A percentile compares a stretch with the other conserved stretches of the same genome.
phyloP scores from a whole-genome alignment of 2,888 invertebrate genomes.

The Latrodectus elegans region DNA sequence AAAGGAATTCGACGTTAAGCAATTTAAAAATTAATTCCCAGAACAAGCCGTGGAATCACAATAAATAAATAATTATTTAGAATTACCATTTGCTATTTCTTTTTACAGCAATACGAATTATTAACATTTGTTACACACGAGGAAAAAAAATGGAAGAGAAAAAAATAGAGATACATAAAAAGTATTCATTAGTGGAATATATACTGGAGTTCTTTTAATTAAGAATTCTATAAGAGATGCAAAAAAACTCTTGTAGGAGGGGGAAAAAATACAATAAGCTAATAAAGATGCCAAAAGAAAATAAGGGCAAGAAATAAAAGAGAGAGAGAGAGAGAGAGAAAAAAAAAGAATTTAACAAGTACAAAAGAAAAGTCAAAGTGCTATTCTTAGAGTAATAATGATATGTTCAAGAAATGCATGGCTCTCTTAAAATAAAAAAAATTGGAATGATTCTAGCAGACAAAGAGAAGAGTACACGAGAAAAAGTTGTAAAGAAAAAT shows the following conservation, averaged over 20 bases:
- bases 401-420: slow-evolving; percentile 17
- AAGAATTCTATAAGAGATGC: neutral
- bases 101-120: too few species aligned
- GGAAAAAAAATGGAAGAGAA: too few species aligned
- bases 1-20: too few species aligned
- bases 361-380: slow-evolving; percentile 14
- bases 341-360: slow-evolving; percentile 8
- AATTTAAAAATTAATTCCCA: too few species aligned
- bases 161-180: too few species aligned
- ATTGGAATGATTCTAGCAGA: neutral
- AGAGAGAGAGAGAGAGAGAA: neutral
- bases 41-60: too few species aligned
- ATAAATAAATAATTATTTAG: too few species aligned
- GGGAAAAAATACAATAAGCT: slow-evolving; percentile 2
- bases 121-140: too few species aligned
- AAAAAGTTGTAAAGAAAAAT: neutral
- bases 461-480: neutral
- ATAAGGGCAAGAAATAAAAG: slow-evolving; percentile 6
- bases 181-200: too few species aligned
- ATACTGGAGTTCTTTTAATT: slow-evolving; percentile 7
- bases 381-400: slow-evolving; percentile 33
- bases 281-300: neutral
- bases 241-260: neutral
- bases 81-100: too few species aligned
- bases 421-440: neutral